Conservation (phyloP, 1,140 invertebrate species). For the Hylaeus volcanicus region DNA sequence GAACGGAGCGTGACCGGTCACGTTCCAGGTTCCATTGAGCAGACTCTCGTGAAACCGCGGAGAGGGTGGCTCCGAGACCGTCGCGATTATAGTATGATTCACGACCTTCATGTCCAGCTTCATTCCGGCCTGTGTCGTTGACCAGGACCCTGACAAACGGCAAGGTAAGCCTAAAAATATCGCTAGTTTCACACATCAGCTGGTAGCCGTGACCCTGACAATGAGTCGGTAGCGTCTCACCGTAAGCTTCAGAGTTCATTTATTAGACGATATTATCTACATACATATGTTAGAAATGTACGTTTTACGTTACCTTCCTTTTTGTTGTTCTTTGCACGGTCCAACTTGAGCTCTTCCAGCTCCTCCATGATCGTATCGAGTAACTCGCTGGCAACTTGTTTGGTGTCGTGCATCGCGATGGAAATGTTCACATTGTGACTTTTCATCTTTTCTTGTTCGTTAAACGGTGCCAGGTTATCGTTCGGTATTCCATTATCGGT, state of each 20-base stretch:
- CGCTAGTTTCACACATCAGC: conserved; percentile 36
- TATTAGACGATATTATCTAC: no score
- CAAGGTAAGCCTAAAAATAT: conserved; percentile 66
- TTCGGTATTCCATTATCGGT: background rate
- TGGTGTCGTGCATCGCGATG: conserved; percentile 57
- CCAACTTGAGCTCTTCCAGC: conserved; percentile 60
- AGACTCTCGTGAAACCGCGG: conserved; percentile 44
- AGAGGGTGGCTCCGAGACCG: conserved; percentile 46
- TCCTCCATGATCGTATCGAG: conserved; percentile 68
- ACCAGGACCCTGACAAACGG: conserved; percentile 69
- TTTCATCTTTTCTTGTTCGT: background rate
- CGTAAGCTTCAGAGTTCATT: no score
- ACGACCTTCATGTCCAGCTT: conserved; percentile 65
- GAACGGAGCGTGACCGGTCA: conserved; percentile 65
- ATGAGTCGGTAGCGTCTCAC: background rate
- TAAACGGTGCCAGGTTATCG: background rate
- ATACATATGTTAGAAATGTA: no score
- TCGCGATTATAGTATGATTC: conserved; percentile 62
- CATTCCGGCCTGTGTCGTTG: conserved; percentile 62
- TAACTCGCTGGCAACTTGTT: conserved; percentile 66
- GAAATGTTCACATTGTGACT: conserved; percentile 22
- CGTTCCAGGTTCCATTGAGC: conserved; percentile 65
- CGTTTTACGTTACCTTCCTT: conserved; percentile 45
- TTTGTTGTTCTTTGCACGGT: conserved; percentile 33
- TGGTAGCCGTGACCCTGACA: background rate